Evolutionary conservation across 2,113 vertebrate genomes (phyloP), one percentile per base, ranked within the genome.

Genomic region (Apodemus sylvaticus): DNA sequence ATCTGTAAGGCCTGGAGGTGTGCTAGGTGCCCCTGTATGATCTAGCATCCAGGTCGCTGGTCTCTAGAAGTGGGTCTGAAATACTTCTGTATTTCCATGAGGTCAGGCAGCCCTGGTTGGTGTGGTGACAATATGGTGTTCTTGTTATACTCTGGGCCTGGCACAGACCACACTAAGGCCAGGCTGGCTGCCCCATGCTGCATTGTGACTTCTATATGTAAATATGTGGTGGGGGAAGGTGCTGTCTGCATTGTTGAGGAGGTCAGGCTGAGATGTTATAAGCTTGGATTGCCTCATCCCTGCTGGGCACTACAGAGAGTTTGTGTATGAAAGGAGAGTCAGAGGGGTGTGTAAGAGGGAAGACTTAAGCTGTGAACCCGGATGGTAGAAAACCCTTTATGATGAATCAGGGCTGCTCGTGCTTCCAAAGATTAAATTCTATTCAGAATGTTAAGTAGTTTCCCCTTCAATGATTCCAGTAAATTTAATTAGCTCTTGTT

Each of bases 401-500:
- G 39, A 39, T n/a, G 90, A 82, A 97, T 81, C 93, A n/a, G 42
- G 97, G 96, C 97, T 11, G 1, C 96, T 97, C 96, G 7, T 94
- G 97, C 98, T 98, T 96, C 98, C 97, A 94, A 89, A 97, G 98
- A 96, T 94, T 97, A 96, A 98, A 98, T 98, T 98, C 98, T 96
- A 87, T 74, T 94, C 98, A 98, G 98, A 98, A 98, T 98, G 98
- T 99, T 98, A 99, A 99, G 98, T 98, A 98, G 98, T 99, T 99
- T 98, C 98, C 98, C 98, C 98, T 98, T 98, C 98, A 98, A 0
- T 94, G 98, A 99, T 99, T 98, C 98, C 94, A 94, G 98, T 98
- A 98, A 98, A 98, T 99, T 98, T 99, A 99, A 99, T 99, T 99
- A 99, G 98, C 96, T 98, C 98, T 94, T 97, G 98, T 97, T 98